Base-by-base conservation (phyloP, 2,797 vertebrate genomes). In the Apogon hyalosoma region DNA sequence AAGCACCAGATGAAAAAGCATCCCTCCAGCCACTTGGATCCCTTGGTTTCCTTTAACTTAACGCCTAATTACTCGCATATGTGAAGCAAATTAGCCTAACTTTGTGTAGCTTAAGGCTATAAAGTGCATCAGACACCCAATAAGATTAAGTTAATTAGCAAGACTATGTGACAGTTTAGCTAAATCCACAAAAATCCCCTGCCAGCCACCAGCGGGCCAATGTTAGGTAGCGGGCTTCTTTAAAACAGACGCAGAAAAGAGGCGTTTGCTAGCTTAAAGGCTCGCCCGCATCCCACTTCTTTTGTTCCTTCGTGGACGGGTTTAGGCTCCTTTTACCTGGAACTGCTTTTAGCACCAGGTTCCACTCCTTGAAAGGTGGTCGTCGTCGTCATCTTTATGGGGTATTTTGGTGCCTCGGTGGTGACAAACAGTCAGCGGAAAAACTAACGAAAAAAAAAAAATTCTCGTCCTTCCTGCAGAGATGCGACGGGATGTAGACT, bases 291-390 rank as follows among this genome's bases (percentile, higher is more conserved):
- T 85, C 88, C 73, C 75, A 65, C 85, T 92, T 93, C 94, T 94
- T 94, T 95, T 94, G 92, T 94, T 93, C 91, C 84, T 78, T 79
- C 65, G 1, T 24, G 43, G 60, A 73, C 50, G 28, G 9, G 28
- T 79, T 68, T 61, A 54, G 31, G 43, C 67, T 69, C 16, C 50
- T 41, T 83, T 93, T 92, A 95, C 94, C 94, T 94, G 83, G 94
- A 95, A 53, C 94, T 95, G 86, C 84, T 95, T 79, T 94, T 95
- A 53, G 92, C 72, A 15, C 89, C 82, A 1, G 94, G 92, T 3
- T 94, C 93, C 91, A 95, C 89, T 77, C 94, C 94, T 83, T 92
- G 85, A 49, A 80, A 95, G 52, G 87, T 94, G 69, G 93, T 94
- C 5, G 94, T 95, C 80, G 94, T 95, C 70, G 94, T 95, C 94